phyloP scores from a whole-genome alignment of 2,113 vertebrate genomes.

The Hyaena hyaena region DNA sequence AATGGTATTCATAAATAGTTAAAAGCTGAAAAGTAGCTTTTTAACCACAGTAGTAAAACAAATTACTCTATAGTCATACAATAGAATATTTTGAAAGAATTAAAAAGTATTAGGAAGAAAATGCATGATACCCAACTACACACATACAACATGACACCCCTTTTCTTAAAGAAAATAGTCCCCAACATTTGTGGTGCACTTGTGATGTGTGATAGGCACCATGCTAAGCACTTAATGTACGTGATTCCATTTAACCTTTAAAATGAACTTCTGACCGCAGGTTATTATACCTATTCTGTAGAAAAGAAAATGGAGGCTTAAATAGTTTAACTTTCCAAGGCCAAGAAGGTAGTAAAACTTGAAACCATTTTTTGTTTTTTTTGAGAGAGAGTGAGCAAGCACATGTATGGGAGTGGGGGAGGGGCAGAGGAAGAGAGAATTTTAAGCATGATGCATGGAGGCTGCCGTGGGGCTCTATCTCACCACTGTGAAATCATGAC shows the following conservation, averaged over 20 bases:
- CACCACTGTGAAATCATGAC: no score
- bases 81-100: neutral
- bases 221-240: neutral
- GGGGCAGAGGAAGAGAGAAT: no score
- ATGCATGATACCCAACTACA: neutral
- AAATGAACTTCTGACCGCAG: neutral
- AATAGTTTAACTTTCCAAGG: neutral
- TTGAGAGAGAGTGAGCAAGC: no score
- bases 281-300: neutral
- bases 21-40: constrained; percentile 37
- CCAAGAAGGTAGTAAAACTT: neutral
- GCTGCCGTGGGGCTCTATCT: no score
- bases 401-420: no score
- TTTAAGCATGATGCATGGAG: no score
- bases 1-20: neutral
- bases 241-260: neutral
- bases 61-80: neutral
- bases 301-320: constrained; percentile 13
- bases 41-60: neutral
- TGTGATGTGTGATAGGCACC: neutral
- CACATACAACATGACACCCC: neutral
- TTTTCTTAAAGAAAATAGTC: neutral
- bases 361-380: neutral
- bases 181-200: neutral
- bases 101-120: neutral